These are phyloP conservation scores for Megaceryle alcyon DNA, from an alignment of 2,797 vertebrate species.

Conservation along the genomic window DNA sequence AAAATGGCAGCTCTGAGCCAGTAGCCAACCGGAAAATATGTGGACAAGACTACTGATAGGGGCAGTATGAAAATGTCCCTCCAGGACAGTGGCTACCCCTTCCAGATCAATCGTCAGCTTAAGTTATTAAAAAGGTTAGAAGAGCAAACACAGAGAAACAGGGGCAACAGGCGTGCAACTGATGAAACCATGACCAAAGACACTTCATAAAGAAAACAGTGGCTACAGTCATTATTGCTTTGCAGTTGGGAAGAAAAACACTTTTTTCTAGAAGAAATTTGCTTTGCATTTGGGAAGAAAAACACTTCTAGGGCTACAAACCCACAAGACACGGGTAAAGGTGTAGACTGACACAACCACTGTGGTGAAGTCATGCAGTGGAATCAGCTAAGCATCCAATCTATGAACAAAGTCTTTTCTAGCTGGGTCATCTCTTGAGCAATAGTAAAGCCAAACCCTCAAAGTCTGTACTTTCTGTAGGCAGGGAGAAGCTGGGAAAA, in stretches of 20 bases:
- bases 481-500: not conserved
- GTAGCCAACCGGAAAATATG: not conserved
- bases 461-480: not conserved
- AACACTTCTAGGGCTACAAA: not conserved
- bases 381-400: not conserved
- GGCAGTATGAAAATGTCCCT: not conserved
- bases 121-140: not conserved
- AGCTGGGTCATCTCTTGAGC: not conserved
- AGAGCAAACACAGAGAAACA: not conserved
- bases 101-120: not conserved
- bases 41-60: not conserved
- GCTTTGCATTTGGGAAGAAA: too few relatives aligned
- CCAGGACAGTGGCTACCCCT: not conserved
- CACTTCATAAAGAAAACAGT: not conserved
- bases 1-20: conserved; percentile 31
- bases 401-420: not conserved
- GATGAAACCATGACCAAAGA: not conserved
- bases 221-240: not conserved
- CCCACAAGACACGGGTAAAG: fast-evolving
- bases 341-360: not conserved
- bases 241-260: not conserved
- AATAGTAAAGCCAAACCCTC: not conserved
- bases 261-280: too few relatives aligned
- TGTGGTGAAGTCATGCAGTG: fast-evolving
- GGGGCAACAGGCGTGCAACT: not conserved